These are phyloP conservation scores for Phalanger gymnotis DNA, from an alignment of 2,797 vertebrate genomes.

Conservation along the genomic window DNA sequence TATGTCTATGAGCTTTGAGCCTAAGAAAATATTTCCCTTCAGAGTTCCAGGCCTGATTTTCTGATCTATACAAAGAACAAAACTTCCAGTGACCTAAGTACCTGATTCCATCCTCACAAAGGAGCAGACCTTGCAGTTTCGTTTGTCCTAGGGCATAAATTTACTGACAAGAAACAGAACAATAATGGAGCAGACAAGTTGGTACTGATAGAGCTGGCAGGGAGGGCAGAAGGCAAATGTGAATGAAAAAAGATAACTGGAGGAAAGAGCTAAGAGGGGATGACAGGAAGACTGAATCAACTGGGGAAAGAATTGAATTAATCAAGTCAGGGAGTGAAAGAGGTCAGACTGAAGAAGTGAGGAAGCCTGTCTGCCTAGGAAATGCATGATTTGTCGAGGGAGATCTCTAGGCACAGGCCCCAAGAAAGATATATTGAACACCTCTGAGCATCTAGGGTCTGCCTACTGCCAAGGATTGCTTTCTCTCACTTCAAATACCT, in stretches of 20 bases:
- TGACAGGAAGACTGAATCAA: background rate
- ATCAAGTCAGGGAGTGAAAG: background rate
- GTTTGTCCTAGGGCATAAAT: background rate
- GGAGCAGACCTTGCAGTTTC: background rate
- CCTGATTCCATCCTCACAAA: background rate
- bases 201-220: background rate
- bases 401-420: background rate
- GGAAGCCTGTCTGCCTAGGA: background rate
- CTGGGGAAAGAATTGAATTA: background rate
- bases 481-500: background rate
- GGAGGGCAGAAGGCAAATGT: background rate
- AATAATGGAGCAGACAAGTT: background rate
- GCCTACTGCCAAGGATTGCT: background rate
- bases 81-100: slow-evolving; percentile 1
- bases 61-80: background rate
- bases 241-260: background rate
- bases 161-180: slow-evolving; percentile 2
- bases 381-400: background rate
- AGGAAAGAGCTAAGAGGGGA: background rate
- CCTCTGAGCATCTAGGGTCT: background rate
- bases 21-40: slow-evolving; percentile 33
- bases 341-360: background rate
- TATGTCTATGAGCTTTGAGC: background rate
- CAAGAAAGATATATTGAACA: background rate
- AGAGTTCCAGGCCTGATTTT: slow-evolving; percentile 9